phyloP scores from a whole-genome alignment of 2,888 invertebrate genomes.

The Mythimna pallens region DNA sequence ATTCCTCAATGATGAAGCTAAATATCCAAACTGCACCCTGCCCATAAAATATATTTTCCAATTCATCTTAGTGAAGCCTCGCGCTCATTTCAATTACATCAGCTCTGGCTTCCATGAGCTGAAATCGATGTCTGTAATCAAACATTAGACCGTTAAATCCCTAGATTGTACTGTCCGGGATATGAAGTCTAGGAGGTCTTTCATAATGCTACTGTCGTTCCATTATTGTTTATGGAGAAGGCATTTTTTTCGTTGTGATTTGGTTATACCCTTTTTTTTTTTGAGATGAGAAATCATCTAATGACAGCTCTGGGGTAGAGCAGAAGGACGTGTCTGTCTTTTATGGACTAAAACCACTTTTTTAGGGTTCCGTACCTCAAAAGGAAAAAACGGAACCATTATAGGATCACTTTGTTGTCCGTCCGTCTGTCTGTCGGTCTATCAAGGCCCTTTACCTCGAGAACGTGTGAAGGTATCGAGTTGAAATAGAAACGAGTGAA shows the following conservation, averaged over 20 bases:
- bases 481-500: too few relatives aligned
- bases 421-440: too few relatives aligned
- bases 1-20: not conserved
- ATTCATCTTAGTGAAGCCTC: conserved; percentile 41
- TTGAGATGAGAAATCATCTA: too few relatives aligned
- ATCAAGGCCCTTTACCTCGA: too few relatives aligned
- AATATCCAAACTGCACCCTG: not conserved
- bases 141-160: conserved; percentile 53
- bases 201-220: conserved; percentile 8
- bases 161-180: conserved; percentile 42
- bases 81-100: conserved; percentile 51
- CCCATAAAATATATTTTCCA: conserved; percentile 24
- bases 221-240: not conserved
- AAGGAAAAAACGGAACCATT: too few relatives aligned
- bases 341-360: too few relatives aligned
- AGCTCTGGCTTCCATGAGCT: conserved; percentile 40
- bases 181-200: conserved; percentile 19
- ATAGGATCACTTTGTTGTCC: too few relatives aligned
- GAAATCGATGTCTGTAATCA: conserved; percentile 59
- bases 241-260: conserved; percentile 5
- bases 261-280: not conserved
- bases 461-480: too few relatives aligned
- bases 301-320: too few relatives aligned
- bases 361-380: too few relatives aligned
- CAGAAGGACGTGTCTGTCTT: too few relatives aligned